A percentile compares a stretch with the other conserved stretches of the same genome.
Evolutionary conservation across 2,113 vertebrate species (phyloP).

Genomic region (Vimba vimba): DNA sequence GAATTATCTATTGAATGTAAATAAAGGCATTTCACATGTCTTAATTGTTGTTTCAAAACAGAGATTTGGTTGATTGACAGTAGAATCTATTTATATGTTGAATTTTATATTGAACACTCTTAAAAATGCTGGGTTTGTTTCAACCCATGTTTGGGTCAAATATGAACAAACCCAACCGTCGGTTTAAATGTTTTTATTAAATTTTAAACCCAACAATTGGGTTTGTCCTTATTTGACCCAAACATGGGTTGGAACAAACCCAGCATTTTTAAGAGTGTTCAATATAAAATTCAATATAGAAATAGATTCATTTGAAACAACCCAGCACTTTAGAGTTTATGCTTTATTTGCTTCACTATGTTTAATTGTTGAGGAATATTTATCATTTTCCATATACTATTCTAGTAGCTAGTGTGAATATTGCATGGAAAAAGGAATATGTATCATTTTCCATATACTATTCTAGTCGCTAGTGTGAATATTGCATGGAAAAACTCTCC

Average conservation of each 20-base stretch:
- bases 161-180: too few relatives aligned
- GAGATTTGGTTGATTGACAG: background rate
- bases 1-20: conserved; percentile 14
- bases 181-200: too few relatives aligned
- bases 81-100: background rate
- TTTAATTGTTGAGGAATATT: background rate
- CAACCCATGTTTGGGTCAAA: too few relatives aligned
- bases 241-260: too few relatives aligned
- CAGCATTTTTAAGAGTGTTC: too few relatives aligned
- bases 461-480: background rate
- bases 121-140: too few relatives aligned
- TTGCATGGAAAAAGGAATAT: background rate
- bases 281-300: too few relatives aligned
- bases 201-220: too few relatives aligned
- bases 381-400: background rate
- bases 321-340: too few relatives aligned
- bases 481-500: background rate
- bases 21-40: conserved; percentile 4
- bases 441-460: background rate
- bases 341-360: background rate
- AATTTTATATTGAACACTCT: background rate
- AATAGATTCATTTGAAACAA: too few relatives aligned
- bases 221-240: too few relatives aligned
- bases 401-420: background rate
- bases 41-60: background rate